Evolutionary conservation across 2,888 invertebrate species (phyloP).

Genomic region (Nomada fabriciana): DNA sequence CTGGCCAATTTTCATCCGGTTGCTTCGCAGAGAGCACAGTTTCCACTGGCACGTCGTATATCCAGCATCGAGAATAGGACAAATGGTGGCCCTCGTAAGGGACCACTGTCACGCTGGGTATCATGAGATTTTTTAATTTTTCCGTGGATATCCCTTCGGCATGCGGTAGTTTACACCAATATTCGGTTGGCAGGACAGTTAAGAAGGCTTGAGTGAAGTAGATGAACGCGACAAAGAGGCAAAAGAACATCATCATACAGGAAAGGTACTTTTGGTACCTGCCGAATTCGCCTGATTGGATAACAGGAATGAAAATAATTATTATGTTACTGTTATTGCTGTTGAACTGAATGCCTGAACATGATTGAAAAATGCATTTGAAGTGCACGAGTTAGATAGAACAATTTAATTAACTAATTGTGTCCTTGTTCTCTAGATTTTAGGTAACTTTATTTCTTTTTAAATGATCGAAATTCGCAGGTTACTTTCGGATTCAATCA

Average conservation of each 20-base stretch:
- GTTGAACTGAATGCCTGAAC: neutral
- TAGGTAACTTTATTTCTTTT: too few species aligned
- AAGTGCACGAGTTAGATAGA: too few species aligned
- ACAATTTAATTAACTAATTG: neutral
- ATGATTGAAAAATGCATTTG: neutral
- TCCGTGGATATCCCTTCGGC: constrained; percentile 45
- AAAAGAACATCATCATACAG: constrained; percentile 78
- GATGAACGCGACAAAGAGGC: constrained; percentile 79
- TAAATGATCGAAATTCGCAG: too few species aligned
- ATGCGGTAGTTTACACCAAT: constrained; percentile 78
- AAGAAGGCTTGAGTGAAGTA: constrained; percentile 82
- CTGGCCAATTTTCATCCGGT: constrained; percentile 38
- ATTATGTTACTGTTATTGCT: neutral
- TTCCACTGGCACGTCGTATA: constrained; percentile 70
- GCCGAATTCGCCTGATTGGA: constrained; percentile 77
- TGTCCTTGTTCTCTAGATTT: too few species aligned
- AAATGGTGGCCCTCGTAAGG: constrained; percentile 63
- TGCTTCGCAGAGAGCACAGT: constrained; percentile 35
- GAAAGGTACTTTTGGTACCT: constrained; percentile 80
- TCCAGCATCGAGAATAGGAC: constrained; percentile 73
- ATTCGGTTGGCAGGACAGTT: constrained; percentile 75
- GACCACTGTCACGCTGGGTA: constrained; percentile 64
- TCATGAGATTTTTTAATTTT: constrained; percentile 66
- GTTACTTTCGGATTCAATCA: too few species aligned
- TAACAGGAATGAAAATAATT: neutral